Evolutionary conservation across 2,797 vertebrate genomes (phyloP), one percentile per base, ranked within the genome.

Genomic region (Gymnopithys bicolor): DNA sequence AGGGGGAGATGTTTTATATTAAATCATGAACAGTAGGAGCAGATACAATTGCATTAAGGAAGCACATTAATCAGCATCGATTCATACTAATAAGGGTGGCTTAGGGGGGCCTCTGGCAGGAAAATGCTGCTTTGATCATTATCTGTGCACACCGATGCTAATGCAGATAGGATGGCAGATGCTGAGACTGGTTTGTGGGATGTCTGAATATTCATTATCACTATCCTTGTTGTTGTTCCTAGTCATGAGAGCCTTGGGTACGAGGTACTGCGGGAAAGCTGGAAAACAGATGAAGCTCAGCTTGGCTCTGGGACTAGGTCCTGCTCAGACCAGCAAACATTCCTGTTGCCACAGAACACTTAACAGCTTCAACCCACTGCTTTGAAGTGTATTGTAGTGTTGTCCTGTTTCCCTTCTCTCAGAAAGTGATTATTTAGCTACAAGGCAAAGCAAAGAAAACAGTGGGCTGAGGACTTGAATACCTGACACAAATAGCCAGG

Each of bases 201-300:
- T 91, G 85, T 74, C 91, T 96, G 95, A 95, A 97, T 96, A 95
- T 96, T 97, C 96, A 96, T 95, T 94, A 92, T 95, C 86, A 62
- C 83, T 37, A 23, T 74, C 90, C 81, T 69, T 84, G 74, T 81
- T 94, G 93, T 87, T 94, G 92, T 92, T 95, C 80, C 85, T 82
- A 73, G 80, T 84, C 88, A 33, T 68, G 86, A 80, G 90, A 94
- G 92, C 86, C 81, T 80, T 89, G 90, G 90, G 84, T 97, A 43
- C 3, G 11, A 68, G 49, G 78, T 95, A 53, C 68, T 46, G 68
- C 64, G 67, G 2, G 56, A 73, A 80, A 83, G 70, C 93, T 93
- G 93, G 85, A n/a, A 81, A 94, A 76, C 63, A 88, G 88, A 78
- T 56, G 74, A 95, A 87, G 59, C 90, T 94, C 85, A 95, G 91